These are phyloP conservation scores for Temnothorax longispinosus DNA, from an alignment of 1,140 invertebrate genomes.

Conservation along the genomic window DNA sequence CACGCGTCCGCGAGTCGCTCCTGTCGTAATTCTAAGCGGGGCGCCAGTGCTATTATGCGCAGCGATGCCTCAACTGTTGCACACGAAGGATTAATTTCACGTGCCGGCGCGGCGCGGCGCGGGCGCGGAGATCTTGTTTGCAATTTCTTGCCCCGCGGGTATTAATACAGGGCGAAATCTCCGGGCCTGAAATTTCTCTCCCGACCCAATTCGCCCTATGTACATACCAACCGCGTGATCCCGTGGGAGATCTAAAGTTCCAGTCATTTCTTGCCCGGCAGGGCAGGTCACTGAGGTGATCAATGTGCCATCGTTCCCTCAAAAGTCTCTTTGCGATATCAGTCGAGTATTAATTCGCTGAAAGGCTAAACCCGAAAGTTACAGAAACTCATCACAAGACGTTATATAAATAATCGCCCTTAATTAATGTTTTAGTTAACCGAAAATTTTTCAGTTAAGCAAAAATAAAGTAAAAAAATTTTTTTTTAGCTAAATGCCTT, in stretches of 20 bases:
- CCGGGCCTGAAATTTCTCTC: conserved; percentile 64
- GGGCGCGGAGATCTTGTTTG: conserved; percentile 69
- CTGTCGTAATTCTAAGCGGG: conserved; percentile 40
- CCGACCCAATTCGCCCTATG: conserved; percentile 47
- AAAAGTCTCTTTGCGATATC: conserved; percentile 34
- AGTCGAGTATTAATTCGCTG: conserved; percentile 3
- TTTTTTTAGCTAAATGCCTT: neutral
- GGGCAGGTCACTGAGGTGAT: conserved; percentile 31
- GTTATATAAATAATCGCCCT: neutral
- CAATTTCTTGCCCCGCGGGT: conserved; percentile 72
- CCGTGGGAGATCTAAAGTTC: conserved; percentile 44
- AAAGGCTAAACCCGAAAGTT: neutral
- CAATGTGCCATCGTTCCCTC: conserved; percentile 13
- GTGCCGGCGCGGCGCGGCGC: conserved; percentile 56
- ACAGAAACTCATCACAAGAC: neutral
- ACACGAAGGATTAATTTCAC: conserved; percentile 69
- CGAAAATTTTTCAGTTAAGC: neutral
- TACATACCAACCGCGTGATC: conserved; percentile 36
- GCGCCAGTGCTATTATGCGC: neutral
- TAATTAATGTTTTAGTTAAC: conserved; percentile 20
- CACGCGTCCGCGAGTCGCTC: conserved; percentile 3
- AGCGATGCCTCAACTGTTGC: conserved; percentile 69
- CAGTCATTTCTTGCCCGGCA: conserved; percentile 58
- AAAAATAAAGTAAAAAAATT: neutral
- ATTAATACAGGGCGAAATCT: conserved; percentile 68